Base-by-base conservation (phyloP, 1,140 invertebrate species). In the Cryptotermes secundus region DNA sequence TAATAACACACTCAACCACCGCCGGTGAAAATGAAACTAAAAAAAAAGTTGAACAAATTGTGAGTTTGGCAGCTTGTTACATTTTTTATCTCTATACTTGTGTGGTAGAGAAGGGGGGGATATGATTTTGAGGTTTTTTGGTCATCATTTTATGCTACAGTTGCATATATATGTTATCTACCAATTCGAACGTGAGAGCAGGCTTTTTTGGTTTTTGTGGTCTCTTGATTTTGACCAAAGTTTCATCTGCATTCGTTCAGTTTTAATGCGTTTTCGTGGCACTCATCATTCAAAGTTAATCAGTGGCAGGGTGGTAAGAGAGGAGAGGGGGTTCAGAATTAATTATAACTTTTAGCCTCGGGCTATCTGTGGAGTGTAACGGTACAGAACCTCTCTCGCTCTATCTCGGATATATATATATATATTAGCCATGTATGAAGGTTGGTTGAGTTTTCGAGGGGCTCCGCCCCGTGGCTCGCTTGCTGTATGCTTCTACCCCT, bases 241-340 rank as follows among this genome's bases (percentile, higher is more conserved):
- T 84, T 84, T 84, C 83, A 84, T 84, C 83, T 84, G 83, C 83
- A 84, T 84, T 84, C 83, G 83, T 84, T 80, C 83, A 84, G 83
- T 84, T 84, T 84, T 84, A 84, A 84, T 84, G 83, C 59, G 83
- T 84, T 84, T 84, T 84, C 83, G 83, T 72, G 83, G 83, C 83
- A 72, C 83, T 84, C 79, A 80, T 84, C 83, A 84, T 80, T 84
- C 83, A 84, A 84, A 84, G 83, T 84, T 84, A 84, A 84, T 84
- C 83, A 84, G 83, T 49, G 65, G 59, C n/a, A 72, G 59, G 59
- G 59, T 72, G 59, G 59, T 72, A 72, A 31, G 59, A n/a, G 59
- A 14, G 45, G 45, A n/a, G 26, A n/a, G 59, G 59, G 12, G 59
- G 59, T 49, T 84, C 79, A 34, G 83, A 84, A 84, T 84, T 84